Conservation (phyloP, 2,797 vertebrate species). For the Peromyscus nudipes region DNA sequence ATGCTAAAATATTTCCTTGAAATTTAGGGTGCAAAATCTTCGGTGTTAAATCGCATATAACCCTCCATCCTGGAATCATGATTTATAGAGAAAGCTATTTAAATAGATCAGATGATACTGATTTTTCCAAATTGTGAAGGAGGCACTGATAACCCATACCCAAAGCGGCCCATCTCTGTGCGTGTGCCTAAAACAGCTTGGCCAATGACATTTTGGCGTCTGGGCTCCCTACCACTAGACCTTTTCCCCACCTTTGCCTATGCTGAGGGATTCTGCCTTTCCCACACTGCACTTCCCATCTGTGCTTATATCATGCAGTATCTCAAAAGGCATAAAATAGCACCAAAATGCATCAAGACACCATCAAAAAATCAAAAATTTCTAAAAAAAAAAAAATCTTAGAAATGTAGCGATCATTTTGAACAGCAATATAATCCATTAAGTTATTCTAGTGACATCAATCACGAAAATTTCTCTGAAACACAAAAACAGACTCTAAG, state of each 20-base stretch:
- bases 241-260: background rate
- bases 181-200: background rate
- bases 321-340: conserved; percentile 34
- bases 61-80: conserved; percentile 28
- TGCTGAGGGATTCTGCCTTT: background rate
- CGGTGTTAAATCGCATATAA: background rate
- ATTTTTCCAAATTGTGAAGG: conserved; percentile 34
- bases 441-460: conserved; percentile 9
- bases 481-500: background rate
- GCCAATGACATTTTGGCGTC: background rate
- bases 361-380: conserved; percentile 4
- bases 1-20: background rate
- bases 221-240: background rate
- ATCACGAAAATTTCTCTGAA: conserved; percentile 1
- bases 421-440: background rate
- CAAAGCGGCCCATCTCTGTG: background rate
- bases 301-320: background rate
- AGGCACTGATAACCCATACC: background rate
- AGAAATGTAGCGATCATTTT: background rate
- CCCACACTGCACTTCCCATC: background rate
- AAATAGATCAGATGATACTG: background rate
- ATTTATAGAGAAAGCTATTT: background rate
- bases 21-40: conserved; percentile 34
- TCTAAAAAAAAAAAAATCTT: background rate
- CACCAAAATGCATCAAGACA: background rate